phyloP scores from a whole-genome alignment of 2,797 vertebrate species.

The Chrysocyon brachyurus region DNA sequence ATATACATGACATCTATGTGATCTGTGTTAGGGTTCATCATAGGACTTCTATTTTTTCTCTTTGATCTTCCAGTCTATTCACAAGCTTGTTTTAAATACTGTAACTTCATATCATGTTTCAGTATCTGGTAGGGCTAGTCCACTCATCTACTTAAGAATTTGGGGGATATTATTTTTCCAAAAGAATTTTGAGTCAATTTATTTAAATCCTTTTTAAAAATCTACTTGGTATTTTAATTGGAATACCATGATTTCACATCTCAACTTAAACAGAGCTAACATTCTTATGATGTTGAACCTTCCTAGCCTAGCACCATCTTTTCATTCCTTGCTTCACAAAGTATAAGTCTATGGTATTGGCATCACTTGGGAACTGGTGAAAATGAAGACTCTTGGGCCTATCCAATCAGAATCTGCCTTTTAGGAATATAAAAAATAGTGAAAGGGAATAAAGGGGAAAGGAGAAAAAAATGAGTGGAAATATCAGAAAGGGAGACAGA shows the following conservation, averaged over 20 bases:
- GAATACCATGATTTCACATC: background rate
- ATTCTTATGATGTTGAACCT: background rate
- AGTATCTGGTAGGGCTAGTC: background rate
- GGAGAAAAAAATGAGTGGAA: too few relatives aligned
- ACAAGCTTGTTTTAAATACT: conserved; percentile 13
- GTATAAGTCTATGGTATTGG: background rate
- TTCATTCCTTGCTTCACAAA: background rate
- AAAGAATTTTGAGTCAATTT: conserved; percentile 2
- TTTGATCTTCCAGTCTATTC: background rate
- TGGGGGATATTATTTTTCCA: background rate
- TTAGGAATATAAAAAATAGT: too few relatives aligned
- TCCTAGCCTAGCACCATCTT: background rate
- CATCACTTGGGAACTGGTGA: background rate
- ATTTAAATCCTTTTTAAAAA: background rate
- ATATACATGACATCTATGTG: background rate
- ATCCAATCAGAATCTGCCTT: background rate
- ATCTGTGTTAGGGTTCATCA: background rate
- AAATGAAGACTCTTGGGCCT: background rate
- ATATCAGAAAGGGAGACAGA: too few relatives aligned
- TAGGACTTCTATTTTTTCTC: background rate
- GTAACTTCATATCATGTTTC: background rate
- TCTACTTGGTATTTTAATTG: background rate
- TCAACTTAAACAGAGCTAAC: background rate
- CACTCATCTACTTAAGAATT: background rate
- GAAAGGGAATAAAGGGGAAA: too few relatives aligned